These are phyloP conservation scores for Schizopygopsis malacanthus DNA, from an alignment of 2,797 vertebrate species.

Conservation along the genomic window DNA sequence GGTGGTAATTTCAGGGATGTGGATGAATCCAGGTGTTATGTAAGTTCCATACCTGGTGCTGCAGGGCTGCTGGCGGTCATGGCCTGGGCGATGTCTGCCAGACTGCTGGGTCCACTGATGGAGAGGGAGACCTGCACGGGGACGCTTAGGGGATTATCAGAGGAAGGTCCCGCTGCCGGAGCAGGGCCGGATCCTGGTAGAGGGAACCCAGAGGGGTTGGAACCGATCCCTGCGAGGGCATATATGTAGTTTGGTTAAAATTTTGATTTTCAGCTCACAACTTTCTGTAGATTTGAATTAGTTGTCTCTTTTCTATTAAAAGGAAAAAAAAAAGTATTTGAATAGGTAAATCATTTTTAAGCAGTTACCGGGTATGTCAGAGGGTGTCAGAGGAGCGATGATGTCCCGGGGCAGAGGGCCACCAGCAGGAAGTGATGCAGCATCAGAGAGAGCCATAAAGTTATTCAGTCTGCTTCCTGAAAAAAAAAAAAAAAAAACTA, in stretches of 20 bases:
- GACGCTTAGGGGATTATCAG: slow-evolving; percentile 29
- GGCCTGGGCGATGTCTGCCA: slow-evolving; percentile 46
- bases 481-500: neutral
- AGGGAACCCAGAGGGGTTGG: neutral
- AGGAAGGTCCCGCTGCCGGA: slow-evolving; percentile 7
- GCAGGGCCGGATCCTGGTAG: neutral
- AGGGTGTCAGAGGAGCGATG: neutral
- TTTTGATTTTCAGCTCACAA: neutral
- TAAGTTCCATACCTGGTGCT: slow-evolving; percentile 4
- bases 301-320: neutral
- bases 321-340: neutral
- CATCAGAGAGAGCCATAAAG: slow-evolving; percentile 23
- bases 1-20: slow-evolving; percentile 8
- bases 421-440: neutral
- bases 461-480: neutral
- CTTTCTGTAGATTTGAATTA: neutral
- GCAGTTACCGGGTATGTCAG: slow-evolving; percentile 36
- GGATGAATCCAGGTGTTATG: neutral
- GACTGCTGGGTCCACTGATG: slow-evolving; percentile 40
- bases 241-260: neutral
- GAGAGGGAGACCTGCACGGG: slow-evolving; percentile 47
- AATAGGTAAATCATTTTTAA: neutral
- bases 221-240: neutral
- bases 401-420: neutral
- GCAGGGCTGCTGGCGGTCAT: slow-evolving; percentile 16